phyloP scores from a whole-genome alignment of 64 coral and sea anemone genomes.

The Dendrophyllia cribrosa region DNA sequence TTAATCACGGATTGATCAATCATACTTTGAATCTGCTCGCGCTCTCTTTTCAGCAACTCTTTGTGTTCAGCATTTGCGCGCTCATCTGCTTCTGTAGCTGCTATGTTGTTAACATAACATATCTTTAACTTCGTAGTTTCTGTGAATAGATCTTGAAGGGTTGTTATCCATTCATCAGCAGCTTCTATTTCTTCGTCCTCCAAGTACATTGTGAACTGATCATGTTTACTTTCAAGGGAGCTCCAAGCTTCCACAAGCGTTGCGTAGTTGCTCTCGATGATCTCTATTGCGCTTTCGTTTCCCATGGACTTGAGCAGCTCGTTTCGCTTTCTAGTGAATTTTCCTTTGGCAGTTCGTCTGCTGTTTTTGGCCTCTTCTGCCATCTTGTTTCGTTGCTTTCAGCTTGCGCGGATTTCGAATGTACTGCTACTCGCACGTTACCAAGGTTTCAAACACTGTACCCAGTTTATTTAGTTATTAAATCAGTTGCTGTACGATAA shows the following conservation, averaged over 20 bases:
- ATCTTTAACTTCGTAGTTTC: slow-evolving; percentile 50
- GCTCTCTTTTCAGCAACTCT: too few species aligned
- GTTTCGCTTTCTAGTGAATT: slow-evolving; percentile 30
- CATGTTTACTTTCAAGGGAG: slow-evolving; percentile 42
- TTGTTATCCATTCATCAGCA: background rate
- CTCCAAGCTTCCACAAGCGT: slow-evolving; percentile 18
- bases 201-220: background rate
- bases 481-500: too few species aligned
- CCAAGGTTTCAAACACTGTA: too few species aligned
- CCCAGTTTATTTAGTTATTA: too few species aligned
- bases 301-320: slow-evolving; percentile 31
- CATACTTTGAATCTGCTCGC: too few species aligned
- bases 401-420: too few species aligned
- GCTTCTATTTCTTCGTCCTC: slow-evolving; percentile 16
- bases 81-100: too few species aligned
- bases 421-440: too few species aligned
- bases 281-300: background rate
- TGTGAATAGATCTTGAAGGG: slow-evolving; percentile 18
- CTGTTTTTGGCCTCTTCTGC: slow-evolving; percentile 40
- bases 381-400: background rate
- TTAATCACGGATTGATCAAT: too few species aligned
- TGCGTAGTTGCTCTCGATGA: slow-evolving; percentile 1
- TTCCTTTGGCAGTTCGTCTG: slow-evolving; percentile 2
- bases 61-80: too few species aligned
- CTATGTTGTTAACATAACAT: too few species aligned